These are phyloP conservation scores for Dichetophora obliterata DNA, from an alignment of 2,888 invertebrate genomes.

Conservation along the genomic window DNA sequence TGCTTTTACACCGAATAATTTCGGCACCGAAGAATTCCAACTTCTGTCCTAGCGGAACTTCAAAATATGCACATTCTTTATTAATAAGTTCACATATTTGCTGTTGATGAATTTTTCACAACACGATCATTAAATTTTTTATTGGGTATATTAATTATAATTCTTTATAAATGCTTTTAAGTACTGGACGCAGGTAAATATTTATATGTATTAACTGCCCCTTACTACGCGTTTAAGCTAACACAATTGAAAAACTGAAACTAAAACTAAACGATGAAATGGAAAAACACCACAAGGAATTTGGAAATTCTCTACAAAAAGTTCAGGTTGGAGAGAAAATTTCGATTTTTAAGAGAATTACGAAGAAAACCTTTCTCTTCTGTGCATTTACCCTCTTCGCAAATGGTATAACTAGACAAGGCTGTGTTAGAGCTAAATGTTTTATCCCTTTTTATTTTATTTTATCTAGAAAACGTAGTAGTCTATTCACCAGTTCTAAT, in stretches of 20 bases:
- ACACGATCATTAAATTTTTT: background rate
- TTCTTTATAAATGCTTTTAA: too few relatives aligned
- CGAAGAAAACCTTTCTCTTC: too few relatives aligned
- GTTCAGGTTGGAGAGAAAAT: background rate
- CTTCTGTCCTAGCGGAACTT: background rate
- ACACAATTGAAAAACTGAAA: slow-evolving; percentile 45
- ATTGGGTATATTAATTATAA: background rate
- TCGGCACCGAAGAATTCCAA: too few relatives aligned
- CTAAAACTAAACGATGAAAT: background rate
- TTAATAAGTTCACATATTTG: background rate
- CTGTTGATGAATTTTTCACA: background rate
- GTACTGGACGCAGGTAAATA: too few relatives aligned
- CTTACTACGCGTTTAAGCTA: slow-evolving; percentile 48
- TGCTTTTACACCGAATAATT: background rate
- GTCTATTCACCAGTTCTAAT: too few relatives aligned
- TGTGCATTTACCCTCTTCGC: background rate
- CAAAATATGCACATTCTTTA: background rate
- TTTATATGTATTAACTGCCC: slow-evolving; percentile 39
- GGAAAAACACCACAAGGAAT: slow-evolving; percentile 26
- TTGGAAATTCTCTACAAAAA: slow-evolving; percentile 28
- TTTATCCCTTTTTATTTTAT: too few relatives aligned
- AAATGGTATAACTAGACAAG: too few relatives aligned
- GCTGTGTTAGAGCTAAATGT: background rate
- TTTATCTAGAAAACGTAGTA: too few relatives aligned
- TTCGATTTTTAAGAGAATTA: background rate